Percentiles rank a stretch among this genome's conserved stretches.
These are phyloP conservation scores for Aphelenchoides fujianensis DNA, from an alignment of 1,140 invertebrate genomes.

Conservation along the genomic window DNA sequence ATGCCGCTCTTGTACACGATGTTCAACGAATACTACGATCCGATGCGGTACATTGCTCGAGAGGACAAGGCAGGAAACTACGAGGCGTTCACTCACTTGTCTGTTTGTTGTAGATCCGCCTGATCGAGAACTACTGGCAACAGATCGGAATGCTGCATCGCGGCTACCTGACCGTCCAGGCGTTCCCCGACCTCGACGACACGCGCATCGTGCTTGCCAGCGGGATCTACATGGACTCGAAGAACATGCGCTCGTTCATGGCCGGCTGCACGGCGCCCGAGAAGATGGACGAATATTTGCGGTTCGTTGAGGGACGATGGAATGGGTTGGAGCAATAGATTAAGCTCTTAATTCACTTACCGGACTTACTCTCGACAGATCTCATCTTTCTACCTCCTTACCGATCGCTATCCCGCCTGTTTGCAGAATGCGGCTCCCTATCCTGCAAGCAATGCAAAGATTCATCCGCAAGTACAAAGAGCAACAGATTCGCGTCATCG, in stretches of 20 bases:
- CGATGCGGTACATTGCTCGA: conserved; percentile 3
- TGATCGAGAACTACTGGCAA: conserved; percentile 17
- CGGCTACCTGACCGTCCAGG: conserved; percentile 1
- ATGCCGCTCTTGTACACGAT: conserved; percentile 15
- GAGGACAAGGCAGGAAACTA: not conserved
- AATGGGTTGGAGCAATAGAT: not conserved
- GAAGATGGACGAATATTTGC: not conserved
- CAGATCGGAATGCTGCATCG: conserved; percentile 17
- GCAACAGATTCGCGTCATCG: conserved; percentile 8
- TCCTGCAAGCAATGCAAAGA: conserved; percentile 4
- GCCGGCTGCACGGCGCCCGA: not conserved
- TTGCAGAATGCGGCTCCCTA: conserved; percentile 8
- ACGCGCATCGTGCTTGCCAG: not conserved
- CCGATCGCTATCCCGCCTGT: no score
- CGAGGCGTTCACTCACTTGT: not conserved
- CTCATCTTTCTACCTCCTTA: no score
- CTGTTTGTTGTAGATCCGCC: not conserved
- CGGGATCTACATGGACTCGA: not conserved
- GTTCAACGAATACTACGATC: conserved; percentile 16
- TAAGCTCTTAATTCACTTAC: no score
- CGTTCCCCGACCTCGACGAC: conserved; percentile 9
- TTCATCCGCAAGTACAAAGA: conserved; percentile 19
- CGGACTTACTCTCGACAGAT: no score
- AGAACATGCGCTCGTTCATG: conserved; percentile 10
- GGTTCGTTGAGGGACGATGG: not conserved